These are phyloP conservation scores for Pantala flavescens DNA, from an alignment of 1,140 invertebrate species.

Conservation along the genomic window DNA sequence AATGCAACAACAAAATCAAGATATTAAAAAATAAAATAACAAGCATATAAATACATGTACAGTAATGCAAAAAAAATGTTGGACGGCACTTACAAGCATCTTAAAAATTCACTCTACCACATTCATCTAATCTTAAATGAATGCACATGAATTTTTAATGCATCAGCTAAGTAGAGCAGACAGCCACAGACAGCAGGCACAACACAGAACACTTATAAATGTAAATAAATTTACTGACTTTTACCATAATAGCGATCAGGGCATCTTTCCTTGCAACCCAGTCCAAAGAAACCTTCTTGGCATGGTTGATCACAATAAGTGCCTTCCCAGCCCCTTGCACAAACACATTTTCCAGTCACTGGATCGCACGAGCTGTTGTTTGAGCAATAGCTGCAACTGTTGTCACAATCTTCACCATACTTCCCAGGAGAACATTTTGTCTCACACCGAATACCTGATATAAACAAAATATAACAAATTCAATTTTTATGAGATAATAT, in stretches of 20 bases:
- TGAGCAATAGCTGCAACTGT: conserved; percentile 62
- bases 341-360: conserved; percentile 66
- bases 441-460: conserved; percentile 68
- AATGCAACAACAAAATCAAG: no score
- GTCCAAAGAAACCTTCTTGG: conserved; percentile 63
- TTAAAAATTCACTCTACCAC: no score
- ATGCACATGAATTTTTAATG: no score
- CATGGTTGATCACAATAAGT: conserved; percentile 63
- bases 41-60: no score
- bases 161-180: no score
- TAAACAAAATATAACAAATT: no score
- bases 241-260: conserved; percentile 51
- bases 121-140: no score
- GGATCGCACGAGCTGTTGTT: conserved; percentile 76
- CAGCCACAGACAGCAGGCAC: background rate
- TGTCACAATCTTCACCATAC: conserved; percentile 67
- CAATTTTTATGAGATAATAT: no score
- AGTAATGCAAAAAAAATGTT: no score
- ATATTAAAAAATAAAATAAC: no score
- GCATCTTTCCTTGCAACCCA: conserved; percentile 69
- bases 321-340: conserved; percentile 75
- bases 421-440: conserved; percentile 64
- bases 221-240: conserved; percentile 18
- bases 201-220: background rate
- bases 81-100: no score